A percentile compares a stretch with the other conserved stretches of the same genome.
Conservation (phyloP, 2,113 vertebrate species). For the Apteryx owenii region DNA sequence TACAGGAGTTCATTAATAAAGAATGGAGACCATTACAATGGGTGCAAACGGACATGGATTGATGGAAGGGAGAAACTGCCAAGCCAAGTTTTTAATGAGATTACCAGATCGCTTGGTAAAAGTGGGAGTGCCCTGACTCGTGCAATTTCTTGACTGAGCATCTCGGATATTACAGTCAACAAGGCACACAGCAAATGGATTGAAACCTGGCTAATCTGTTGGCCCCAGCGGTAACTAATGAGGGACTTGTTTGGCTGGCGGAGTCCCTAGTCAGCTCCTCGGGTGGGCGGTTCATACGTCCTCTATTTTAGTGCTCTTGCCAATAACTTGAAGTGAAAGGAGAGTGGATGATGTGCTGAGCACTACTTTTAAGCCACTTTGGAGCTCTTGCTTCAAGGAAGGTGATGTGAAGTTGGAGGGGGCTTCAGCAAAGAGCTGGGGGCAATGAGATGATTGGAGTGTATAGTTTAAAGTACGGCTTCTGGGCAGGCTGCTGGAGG, state of each 20-base stretch:
- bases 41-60: neutral
- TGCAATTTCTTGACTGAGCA: neutral
- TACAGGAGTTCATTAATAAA: rapidly evolving
- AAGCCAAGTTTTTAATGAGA: neutral
- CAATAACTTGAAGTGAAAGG: neutral
- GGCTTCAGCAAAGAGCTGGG: neutral
- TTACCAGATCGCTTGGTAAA: neutral
- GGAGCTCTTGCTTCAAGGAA: neutral
- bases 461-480: neutral
- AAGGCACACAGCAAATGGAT: neutral
- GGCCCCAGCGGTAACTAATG: neutral
- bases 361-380: neutral
- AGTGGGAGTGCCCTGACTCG: neutral
- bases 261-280: neutral
- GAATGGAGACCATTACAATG: neutral
- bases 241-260: neutral
- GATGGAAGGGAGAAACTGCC: neutral
- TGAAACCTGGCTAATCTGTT: neutral
- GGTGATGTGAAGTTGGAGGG: neutral
- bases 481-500: no score
- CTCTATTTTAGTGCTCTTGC: neutral
- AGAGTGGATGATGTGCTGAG: neutral
- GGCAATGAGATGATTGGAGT: neutral
- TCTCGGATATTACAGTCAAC: neutral
- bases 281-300: neutral